phyloP scores from a whole-genome alignment of 2,113 vertebrate species.

The Eonycteris spelaea region DNA sequence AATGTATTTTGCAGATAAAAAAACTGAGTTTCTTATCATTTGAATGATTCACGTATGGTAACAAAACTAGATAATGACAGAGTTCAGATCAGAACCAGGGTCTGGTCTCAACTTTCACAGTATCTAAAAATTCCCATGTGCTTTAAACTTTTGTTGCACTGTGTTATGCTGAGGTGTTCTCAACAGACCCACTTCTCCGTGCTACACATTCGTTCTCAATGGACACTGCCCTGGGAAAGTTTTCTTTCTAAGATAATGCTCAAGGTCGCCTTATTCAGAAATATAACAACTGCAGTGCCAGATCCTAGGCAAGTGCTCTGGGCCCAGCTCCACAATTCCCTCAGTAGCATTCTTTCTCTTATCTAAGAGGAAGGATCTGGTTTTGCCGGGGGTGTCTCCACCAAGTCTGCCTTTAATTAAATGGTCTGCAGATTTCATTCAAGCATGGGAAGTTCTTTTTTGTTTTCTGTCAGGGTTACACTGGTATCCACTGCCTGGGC shows the following conservation, averaged over 20 bases:
- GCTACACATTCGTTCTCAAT: background rate
- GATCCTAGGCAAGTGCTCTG: background rate
- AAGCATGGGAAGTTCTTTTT: background rate
- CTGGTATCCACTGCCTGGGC: background rate
- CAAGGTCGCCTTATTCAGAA: background rate
- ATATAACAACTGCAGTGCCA: background rate
- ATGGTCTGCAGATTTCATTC: background rate
- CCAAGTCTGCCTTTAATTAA: constrained; percentile 25
- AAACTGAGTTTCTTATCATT: background rate
- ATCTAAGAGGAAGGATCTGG: background rate
- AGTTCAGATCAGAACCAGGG: background rate
- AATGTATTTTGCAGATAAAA: background rate
- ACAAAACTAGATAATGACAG: background rate
- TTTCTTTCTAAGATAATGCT: background rate
- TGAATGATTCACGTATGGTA: background rate
- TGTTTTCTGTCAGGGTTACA: background rate
- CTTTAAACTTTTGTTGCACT: background rate
- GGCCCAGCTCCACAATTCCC: background rate
- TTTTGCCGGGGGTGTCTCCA: background rate
- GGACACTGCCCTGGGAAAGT: background rate
- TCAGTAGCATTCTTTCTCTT: background rate
- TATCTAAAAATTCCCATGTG: background rate
- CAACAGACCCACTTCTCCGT: background rate
- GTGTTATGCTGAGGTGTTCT: background rate
- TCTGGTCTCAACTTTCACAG: background rate